Evolutionary conservation across 2,113 vertebrate genomes (phyloP), one percentile per base, ranked within the genome.

Genomic region (Crypturellus undulatus): DNA sequence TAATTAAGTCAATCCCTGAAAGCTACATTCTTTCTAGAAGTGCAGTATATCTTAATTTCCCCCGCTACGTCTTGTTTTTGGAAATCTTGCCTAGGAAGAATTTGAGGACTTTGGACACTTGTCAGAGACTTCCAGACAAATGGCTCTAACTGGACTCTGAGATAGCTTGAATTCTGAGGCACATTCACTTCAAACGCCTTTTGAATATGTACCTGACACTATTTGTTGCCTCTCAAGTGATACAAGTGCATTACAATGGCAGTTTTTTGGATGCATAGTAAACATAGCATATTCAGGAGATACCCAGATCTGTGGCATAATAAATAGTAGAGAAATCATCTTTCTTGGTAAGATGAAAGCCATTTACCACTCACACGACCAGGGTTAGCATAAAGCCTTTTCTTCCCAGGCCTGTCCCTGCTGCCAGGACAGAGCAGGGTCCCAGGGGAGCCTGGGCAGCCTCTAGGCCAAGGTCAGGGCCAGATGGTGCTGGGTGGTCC

Each of bases 211-310:
- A 38, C 63, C 12, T 5, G 17, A 42, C 25, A 6, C 4, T 3
- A 10, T 84, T 89, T 73, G 36, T 80, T 34, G 40, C 3, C 91
- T 84, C 34, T 28, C 52, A 32, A 69, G 20, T 1, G 1, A 15
- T 65, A 24, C 16, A 24, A 0, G 0, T 0, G 1, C 25, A 2
- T n/a, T 79, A 6, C 20, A 76, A n/a, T 15, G 60, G 8, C 49
- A 42, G 12, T 77, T 83, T 83, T 56, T 42, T 25, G 32, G 8
- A 18, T 58, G 34, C 32, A 76, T 18, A 68, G 6, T 40, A 56
- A 51, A 52, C 69, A 9, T 38, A 90, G 6, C 7, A 17, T 30
- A 67, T 34, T 45, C 9, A 88, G 79, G 63, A 59, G 26, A 32
- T 20, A 3, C 2, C 20, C 7, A 64, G n/a, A 56, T 36, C 58